Evolutionary conservation across 2,888 invertebrate genomes (phyloP).

Genomic region (Caradrina kadenii): DNA sequence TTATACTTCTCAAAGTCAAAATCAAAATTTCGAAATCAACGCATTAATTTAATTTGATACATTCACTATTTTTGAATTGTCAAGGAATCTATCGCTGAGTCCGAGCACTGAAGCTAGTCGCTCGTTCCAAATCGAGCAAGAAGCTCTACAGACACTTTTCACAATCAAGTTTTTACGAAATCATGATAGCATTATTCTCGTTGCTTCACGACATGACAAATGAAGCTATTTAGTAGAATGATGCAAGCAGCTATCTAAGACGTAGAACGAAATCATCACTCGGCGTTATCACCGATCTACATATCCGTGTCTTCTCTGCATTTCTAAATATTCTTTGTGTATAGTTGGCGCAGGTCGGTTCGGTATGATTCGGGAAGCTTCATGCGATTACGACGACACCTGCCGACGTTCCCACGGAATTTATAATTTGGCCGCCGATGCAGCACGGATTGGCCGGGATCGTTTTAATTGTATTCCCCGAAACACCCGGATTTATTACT

Average conservation of each 20-base stretch:
- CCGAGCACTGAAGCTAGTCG: too few species aligned
- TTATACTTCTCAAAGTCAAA: too few species aligned
- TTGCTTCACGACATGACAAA: too few species aligned
- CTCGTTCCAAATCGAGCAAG: too few species aligned
- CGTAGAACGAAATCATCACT: background rate
- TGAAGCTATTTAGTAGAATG: background rate
- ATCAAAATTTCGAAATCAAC: too few species aligned
- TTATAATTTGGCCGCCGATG: conserved; percentile 81
- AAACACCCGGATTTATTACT: conserved; percentile 83
- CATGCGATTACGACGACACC: conserved; percentile 87
- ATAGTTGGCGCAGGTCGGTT: conserved; percentile 74
- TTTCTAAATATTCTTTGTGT: conserved; percentile 49
- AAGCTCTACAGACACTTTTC: too few species aligned
- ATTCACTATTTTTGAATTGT: too few species aligned
- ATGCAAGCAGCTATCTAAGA: background rate
- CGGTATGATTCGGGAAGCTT: conserved; percentile 82
- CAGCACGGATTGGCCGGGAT: conserved; percentile 80
- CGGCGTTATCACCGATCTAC: background rate
- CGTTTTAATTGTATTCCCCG: conserved; percentile 87
- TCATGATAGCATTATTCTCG: too few species aligned
- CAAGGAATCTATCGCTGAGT: too few species aligned
- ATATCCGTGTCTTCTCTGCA: conserved; percentile 31
- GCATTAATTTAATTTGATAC: too few species aligned
- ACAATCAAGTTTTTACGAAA: too few species aligned
- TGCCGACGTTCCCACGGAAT: conserved; percentile 88